These are phyloP conservation scores for Gobiocypris rarus DNA, from an alignment of 2,113 vertebrate genomes.

Conservation along the genomic window DNA sequence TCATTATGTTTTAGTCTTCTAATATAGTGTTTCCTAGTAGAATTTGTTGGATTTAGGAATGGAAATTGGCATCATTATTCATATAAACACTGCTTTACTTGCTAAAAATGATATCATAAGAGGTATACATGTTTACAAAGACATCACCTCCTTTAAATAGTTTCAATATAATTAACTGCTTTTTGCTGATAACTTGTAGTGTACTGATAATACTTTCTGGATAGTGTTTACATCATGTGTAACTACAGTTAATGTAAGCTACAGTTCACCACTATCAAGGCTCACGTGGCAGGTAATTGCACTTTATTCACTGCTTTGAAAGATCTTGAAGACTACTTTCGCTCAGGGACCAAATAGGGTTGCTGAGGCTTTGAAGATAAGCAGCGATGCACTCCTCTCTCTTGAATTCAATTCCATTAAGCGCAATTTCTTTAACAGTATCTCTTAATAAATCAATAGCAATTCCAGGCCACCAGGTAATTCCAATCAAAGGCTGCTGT, in stretches of 20 bases:
- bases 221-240: not conserved
- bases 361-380: slow-evolving; percentile 18
- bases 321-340: slow-evolving; percentile 7
- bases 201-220: not conserved
- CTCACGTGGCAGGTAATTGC: slow-evolving; percentile 8
- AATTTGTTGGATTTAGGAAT: not conserved
- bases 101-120: not conserved
- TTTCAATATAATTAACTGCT: not conserved
- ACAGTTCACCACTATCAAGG: not conserved
- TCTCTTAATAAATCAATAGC: slow-evolving; percentile 55
- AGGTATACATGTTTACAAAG: not conserved
- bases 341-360: not conserved
- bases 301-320: not conserved
- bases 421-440: slow-evolving; percentile 37
- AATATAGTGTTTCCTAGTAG: too few relatives aligned
- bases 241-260: not conserved
- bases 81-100: not conserved
- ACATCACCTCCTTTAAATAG: not conserved
- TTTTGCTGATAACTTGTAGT: not conserved
- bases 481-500: slow-evolving; percentile 56
- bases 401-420: slow-evolving; percentile 42
- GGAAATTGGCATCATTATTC: not conserved
- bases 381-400: slow-evolving; percentile 27
- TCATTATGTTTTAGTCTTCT: too few relatives aligned
- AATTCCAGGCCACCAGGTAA: slow-evolving; percentile 46